Conservation (phyloP, 2,113 vertebrate genomes). For the human (Homo sapiens) region GRCh38 chr4:144364501-144365000, state of each 20-base stretch:
- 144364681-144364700: background rate
- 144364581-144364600: constrained; percentile 10
- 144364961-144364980: background rate
- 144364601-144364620: background rate
- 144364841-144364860: background rate
- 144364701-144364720: background rate
- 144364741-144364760: background rate
- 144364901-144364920: background rate
- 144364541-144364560: background rate
- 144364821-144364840: background rate
- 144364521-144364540: background rate
- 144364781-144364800: background rate
- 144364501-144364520: constrained; percentile 56
- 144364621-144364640: background rate
- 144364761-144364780: background rate
- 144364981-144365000: background rate
- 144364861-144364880: background rate
- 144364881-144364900: background rate
- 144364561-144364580: constrained; percentile 27
- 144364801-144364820: background rate
- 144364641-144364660: background rate
- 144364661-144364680: background rate
- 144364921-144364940: background rate
- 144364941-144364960: background rate
- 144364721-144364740: background rate